Percentiles rank a stretch among this genome's conserved stretches.
Conservation (phyloP, 2,888 invertebrate species). For the Prosopocoilus inquinatus region DNA sequence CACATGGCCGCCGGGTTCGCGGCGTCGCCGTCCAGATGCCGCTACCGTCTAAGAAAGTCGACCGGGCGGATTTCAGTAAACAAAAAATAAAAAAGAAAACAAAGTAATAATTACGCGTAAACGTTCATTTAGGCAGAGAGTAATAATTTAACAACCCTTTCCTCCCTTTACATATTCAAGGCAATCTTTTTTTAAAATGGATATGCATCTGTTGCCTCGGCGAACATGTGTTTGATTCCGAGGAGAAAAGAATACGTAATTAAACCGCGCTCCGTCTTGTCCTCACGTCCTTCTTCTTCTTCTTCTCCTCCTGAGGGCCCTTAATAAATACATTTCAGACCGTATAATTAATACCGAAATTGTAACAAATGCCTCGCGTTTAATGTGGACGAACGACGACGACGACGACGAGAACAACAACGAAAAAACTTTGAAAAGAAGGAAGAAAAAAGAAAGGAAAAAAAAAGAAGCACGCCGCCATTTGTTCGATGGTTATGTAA, state of each 20-base stretch:
- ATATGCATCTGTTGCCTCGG: neutral
- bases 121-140: neutral
- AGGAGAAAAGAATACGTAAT: slow-evolving; percentile 1
- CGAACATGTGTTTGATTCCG: slow-evolving; percentile 4
- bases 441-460: neutral
- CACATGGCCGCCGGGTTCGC: slow-evolving; percentile 29
- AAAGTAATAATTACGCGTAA: neutral
- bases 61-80: slow-evolving; percentile 6
- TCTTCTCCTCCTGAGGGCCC: neutral
- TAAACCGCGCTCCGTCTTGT: neutral
- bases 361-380: neutral
- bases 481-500: neutral
- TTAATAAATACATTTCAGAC: neutral
- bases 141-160: neutral
- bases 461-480: too few species aligned
- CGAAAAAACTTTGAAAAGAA: neutral
- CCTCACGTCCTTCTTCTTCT: too few species aligned
- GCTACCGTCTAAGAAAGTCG: slow-evolving; percentile 20
- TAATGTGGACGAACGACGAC: neutral
- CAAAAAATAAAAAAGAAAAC: slow-evolving; percentile 5
- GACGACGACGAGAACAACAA: neutral
- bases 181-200: neutral
- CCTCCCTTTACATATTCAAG: slow-evolving; percentile 1
- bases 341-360: slow-evolving; percentile 1
- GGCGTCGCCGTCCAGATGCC: slow-evolving; percentile 42